Conservation (phyloP, 2,888 invertebrate genomes). For the Bellardia pandia region DNA sequence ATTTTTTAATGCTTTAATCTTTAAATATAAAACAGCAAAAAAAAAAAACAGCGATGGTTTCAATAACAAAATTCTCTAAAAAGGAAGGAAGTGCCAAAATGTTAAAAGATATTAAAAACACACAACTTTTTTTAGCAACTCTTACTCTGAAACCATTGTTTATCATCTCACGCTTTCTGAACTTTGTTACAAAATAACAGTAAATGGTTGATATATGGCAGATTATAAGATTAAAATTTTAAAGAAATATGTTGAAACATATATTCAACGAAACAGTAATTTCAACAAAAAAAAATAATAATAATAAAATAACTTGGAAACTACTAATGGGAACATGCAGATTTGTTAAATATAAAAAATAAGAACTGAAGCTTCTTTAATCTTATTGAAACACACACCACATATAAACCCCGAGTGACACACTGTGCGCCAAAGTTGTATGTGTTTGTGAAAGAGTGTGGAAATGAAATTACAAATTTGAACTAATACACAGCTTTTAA, state of each 20-base stretch:
- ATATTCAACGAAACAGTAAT: neutral
- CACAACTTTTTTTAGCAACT: neutral
- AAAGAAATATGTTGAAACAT: neutral
- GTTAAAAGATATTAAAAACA: neutral
- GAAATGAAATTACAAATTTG: neutral
- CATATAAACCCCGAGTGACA: neutral
- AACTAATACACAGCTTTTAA: neutral
- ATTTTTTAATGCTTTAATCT: neutral
- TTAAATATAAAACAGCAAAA: neutral
- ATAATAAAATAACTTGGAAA: no score
- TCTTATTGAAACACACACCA: neutral
- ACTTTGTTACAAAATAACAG: neutral
- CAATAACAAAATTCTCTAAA: neutral
- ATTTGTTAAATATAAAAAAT: neutral
- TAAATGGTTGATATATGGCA: neutral
- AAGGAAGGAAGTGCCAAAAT: conserved; percentile 6
- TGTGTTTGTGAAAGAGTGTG: no score
- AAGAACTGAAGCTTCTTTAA: neutral
- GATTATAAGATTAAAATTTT: neutral
- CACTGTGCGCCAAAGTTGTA: neutral
- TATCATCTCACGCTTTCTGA: neutral
- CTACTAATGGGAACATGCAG: no score
- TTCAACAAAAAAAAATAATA: neutral
- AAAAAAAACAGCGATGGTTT: neutral
- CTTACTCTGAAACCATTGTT: neutral